Base-by-base conservation (phyloP, 2,797 vertebrate species). In the Tinamus major region DNA sequence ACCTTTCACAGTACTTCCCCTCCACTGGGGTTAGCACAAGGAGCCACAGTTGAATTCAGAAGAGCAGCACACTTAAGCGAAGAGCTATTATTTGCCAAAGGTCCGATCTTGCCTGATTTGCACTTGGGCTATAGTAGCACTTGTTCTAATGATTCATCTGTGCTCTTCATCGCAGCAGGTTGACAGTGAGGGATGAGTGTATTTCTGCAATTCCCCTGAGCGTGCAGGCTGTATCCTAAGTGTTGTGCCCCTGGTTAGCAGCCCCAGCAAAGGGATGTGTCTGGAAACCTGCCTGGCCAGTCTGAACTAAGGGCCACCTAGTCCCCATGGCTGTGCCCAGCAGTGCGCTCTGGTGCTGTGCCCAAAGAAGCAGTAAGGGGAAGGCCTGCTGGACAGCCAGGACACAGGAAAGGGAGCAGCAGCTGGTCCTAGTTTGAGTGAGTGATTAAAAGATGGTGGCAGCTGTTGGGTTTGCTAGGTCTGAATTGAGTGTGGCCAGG, bases 71-170 rank as follows among this genome's bases (percentile, higher is more conserved):
- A 46, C 70, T 94, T 71, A 42, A 95, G 79, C 69, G 46, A 91
- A 92, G 79, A 92, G 91, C 67, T 91, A 5, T 85, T 89, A 91
- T 95, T 87, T 94, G 81, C 81, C 65, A 61, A 76, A 80, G 90
- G 76, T 89, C 92, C 93, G 62, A 74, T 82, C 87, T 93, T 95
- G 77, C 85, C 80, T 96, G 93, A 93, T 95, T 93, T 93, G 90
- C 71, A 78, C 93, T 94, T 88, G 86, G 95, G 91, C 84, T 95
- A 85, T 93, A 96, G 90, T 75, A 95, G 93, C 88, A 88, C 93
- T 96, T 84, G 75, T 79, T 58, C 71, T 94, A 95, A 95, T 94
- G 91, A 95, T 91, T 91, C 83, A 90, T 74, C 71, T 4, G 0
- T 19, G 64, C 77, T 92, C 71, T 81, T 89, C 85, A 62, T 56